Evolutionary conservation across 2,113 vertebrate species (phyloP).

Genomic region (Sterna hirundo): DNA sequence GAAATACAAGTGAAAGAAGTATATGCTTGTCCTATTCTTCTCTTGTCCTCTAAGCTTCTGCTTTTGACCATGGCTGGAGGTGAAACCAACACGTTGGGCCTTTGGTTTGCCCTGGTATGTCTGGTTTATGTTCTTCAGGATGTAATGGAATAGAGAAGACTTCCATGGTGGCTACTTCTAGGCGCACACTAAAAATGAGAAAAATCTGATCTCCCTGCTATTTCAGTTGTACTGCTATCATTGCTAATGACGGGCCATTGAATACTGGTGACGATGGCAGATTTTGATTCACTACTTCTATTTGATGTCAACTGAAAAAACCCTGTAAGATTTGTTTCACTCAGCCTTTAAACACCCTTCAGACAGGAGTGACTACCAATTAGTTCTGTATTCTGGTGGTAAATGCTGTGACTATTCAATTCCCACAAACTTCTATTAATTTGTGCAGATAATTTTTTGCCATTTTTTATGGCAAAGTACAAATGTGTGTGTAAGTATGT

Average conservation of each 20-base stretch:
- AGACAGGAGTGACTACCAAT: neutral
- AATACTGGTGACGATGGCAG: neutral
- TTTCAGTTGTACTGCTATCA: neutral
- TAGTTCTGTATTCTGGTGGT: neutral
- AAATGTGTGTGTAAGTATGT: neutral
- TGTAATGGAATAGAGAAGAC: neutral
- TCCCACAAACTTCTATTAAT: neutral
- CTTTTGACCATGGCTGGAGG: neutral
- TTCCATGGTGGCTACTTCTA: neutral
- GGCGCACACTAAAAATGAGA: neutral
- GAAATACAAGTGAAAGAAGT: neutral
- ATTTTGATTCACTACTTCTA: neutral
- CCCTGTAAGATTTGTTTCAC: neutral
- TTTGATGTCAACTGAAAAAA: neutral
- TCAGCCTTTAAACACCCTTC: neutral
- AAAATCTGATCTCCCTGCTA: neutral
- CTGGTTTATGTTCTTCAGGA: neutral
- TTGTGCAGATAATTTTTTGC: neutral
- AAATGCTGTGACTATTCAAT: neutral
- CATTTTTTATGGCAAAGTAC: neutral
- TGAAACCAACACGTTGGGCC: neutral
- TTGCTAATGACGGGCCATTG: neutral
- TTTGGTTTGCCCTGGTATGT: neutral
- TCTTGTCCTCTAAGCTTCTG: neutral
- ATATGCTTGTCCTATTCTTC: neutral